Percentiles rank a stretch among this genome's conserved stretches.
Evolutionary conservation across 2,888 invertebrate species (phyloP).

Genomic region (Stictocephala bisonia): DNA sequence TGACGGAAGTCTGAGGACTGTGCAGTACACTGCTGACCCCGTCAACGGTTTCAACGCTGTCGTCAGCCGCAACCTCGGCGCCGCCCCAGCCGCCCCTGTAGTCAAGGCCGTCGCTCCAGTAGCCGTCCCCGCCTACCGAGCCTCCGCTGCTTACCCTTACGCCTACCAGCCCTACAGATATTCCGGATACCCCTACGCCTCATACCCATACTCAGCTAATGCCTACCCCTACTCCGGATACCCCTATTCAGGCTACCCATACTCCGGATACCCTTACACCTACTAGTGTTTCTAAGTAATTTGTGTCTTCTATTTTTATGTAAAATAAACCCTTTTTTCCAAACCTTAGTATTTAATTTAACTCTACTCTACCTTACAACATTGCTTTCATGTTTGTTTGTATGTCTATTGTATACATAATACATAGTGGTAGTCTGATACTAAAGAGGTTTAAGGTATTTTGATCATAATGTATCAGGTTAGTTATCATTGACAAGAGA

Average conservation of each 20-base stretch:
- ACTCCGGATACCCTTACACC: constrained; percentile 37
- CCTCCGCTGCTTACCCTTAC: constrained; percentile 53
- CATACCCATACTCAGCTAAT: constrained; percentile 25
- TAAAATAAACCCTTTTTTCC: too few relatives aligned
- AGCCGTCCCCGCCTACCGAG: constrained; percentile 24
- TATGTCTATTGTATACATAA: too few relatives aligned
- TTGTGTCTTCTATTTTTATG: too few relatives aligned
- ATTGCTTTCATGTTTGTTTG: too few relatives aligned
- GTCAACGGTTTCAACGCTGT: constrained; percentile 59
- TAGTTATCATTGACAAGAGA: too few relatives aligned
- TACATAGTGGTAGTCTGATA: too few relatives aligned
- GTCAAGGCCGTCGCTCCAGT: constrained; percentile 35
- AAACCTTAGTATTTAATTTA: too few relatives aligned
- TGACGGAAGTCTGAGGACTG: constrained; percentile 57
- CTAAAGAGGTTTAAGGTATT: too few relatives aligned
- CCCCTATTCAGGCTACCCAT: constrained; percentile 39
- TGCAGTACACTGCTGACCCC: constrained; percentile 58
- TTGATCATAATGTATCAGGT: too few relatives aligned
- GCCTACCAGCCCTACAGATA: too few relatives aligned
- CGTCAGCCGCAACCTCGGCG: constrained; percentile 53
- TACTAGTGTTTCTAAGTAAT: too few relatives aligned
- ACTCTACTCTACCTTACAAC: too few relatives aligned
- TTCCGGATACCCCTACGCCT: constrained; percentile 25
- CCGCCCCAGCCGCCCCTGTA: constrained; percentile 45
- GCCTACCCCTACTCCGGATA: constrained; percentile 43